Evolutionary conservation across 2,888 invertebrate species (phyloP).

Genomic region (Agrochola macilenta): DNA sequence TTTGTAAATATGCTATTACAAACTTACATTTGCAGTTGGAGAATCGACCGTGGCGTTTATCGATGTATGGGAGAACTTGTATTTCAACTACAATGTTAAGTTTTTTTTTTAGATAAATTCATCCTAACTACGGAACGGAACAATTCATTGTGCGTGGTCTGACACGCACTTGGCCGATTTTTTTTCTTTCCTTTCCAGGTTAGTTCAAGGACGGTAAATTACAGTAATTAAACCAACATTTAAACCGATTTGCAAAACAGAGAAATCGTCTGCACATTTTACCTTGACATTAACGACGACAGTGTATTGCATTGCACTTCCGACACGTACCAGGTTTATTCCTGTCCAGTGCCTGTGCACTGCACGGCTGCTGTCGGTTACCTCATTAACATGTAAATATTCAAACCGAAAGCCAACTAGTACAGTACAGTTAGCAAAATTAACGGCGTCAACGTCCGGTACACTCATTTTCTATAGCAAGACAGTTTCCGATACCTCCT

Average conservation of each 20-base stretch:
- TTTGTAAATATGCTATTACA: too few relatives aligned
- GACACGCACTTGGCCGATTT: too few relatives aligned
- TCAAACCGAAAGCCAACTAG: constrained; percentile 65
- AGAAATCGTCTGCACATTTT: constrained; percentile 11
- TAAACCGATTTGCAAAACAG: constrained; percentile 3
- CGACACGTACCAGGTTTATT: constrained; percentile 47
- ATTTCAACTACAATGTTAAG: too few relatives aligned
- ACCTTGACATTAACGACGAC: constrained; percentile 38
- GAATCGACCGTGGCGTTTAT: too few relatives aligned
- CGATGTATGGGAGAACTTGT: too few relatives aligned
- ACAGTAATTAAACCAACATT: background rate
- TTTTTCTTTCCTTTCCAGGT: background rate
- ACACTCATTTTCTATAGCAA: constrained; percentile 61
- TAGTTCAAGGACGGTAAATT: background rate
- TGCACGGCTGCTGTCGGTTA: too few relatives aligned
- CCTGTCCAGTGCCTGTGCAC: constrained; percentile 47
- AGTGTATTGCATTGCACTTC: constrained; percentile 38
- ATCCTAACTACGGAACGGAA: too few relatives aligned
- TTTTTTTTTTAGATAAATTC: too few relatives aligned
- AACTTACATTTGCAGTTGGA: too few relatives aligned
- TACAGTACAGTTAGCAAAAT: constrained; percentile 70
- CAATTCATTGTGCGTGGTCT: too few relatives aligned
- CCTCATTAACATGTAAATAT: constrained; percentile 69
- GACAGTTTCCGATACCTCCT: constrained; percentile 55
- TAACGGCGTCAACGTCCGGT: constrained; percentile 67